Base-by-base conservation (phyloP, 2,797 vertebrate genomes). In the Rhabdomys pumilio region DNA sequence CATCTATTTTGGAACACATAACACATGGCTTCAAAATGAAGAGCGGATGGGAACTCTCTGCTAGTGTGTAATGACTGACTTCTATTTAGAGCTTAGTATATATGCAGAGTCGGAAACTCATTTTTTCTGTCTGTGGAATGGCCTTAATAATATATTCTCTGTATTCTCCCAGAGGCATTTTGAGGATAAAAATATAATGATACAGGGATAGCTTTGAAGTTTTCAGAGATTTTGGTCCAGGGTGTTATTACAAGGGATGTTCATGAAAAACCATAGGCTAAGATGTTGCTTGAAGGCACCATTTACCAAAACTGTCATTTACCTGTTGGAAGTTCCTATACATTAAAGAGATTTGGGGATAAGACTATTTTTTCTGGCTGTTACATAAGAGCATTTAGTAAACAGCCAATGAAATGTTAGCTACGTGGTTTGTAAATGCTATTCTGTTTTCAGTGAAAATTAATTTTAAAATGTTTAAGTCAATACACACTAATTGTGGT, bases 201-300 rank as follows among this genome's bases (percentile, higher is more conserved):
- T 89, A 84, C 0, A 79, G 11, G 29, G 76, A 76, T 76, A 83
- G 31, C 83, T 96, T 96, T 97, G 67, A 97, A 95, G 82, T 95
- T 91, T 75, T 83, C n/a, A 81, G 84, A 94, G 83, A 80, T 77
- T 10, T 55, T 82, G 29, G 7, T 53, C 59, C 47, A 77, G 93
- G 65, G 41, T 84, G 47, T 95, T 90, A 87, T 94, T 97, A 94
- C 2, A 72, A 93, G 75, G 15, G 41, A 1, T 31, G 5, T 53
- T 82, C 41, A 72, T 83, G 17, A 75, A 75, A 94, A 85, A 76
- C 67, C 38, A 75, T 20, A 31, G 53, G 17, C 73, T 89, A 47
- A 88, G 63, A 75, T 61, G 41, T 14, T n/a, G 1, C 79, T 89
- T 89, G 94, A 92, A 93, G 80, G 80, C 82, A 79, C 47, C 87